Conservation (phyloP, 2,888 invertebrate species). For the Nasonia oneida region DNA sequence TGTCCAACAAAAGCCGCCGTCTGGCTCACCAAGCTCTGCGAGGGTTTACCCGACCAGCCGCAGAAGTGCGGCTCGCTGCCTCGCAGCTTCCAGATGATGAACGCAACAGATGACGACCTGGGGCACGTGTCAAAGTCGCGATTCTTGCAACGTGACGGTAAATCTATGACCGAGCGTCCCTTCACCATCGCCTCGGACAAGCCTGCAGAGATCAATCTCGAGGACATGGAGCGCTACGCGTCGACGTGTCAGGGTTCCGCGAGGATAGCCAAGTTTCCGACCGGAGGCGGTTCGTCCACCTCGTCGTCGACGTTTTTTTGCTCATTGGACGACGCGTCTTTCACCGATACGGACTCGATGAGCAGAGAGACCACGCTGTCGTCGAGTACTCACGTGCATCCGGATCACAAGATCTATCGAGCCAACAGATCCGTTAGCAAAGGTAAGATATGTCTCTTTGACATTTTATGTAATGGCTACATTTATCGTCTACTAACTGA, state of each 20-base stretch:
- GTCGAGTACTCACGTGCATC: constrained; percentile 82
- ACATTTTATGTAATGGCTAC: constrained; percentile 46
- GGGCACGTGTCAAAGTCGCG: constrained; percentile 77
- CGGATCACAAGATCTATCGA: constrained; percentile 90
- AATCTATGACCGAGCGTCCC: constrained; percentile 84
- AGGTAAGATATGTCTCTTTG: constrained; percentile 56
- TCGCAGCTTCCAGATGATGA: constrained; percentile 87
- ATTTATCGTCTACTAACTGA: background rate
- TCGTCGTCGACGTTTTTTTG: constrained; percentile 82
- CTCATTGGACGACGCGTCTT: constrained; percentile 79
- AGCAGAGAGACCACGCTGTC: constrained; percentile 76
- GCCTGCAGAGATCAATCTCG: constrained; percentile 84
- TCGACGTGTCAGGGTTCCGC: constrained; percentile 74
- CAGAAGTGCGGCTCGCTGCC: constrained; percentile 90
- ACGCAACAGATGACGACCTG: constrained; percentile 79
- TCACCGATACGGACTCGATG: constrained; percentile 78
- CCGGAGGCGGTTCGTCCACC: constrained; percentile 80
- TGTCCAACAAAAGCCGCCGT: constrained; percentile 85
- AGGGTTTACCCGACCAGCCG: constrained; percentile 84
- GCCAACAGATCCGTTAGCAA: constrained; percentile 80
- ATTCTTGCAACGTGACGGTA: constrained; percentile 83
- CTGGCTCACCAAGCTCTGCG: constrained; percentile 85
- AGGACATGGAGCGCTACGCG: constrained; percentile 83
- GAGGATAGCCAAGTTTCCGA: constrained; percentile 76
- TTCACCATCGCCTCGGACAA: constrained; percentile 88